Evolutionary conservation across 2,797 vertebrate genomes (phyloP).

Genomic region (Gymnocypris eckloni): DNA sequence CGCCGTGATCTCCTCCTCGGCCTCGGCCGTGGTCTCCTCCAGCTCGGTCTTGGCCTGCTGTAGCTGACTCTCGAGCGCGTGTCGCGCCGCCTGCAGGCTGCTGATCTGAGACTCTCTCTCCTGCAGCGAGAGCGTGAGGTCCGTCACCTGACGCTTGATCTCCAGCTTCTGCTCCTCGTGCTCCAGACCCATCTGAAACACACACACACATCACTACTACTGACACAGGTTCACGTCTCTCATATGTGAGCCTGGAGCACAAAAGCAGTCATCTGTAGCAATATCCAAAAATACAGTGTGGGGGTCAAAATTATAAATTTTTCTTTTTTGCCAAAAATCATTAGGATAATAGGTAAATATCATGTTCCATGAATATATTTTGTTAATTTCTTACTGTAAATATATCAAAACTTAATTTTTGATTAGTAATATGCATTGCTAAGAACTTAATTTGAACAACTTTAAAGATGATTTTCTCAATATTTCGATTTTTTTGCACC

Average conservation of each 20-base stretch:
- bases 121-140: constrained; percentile 92
- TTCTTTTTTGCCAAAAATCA: too few species aligned
- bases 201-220: constrained; percentile 11
- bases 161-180: constrained; percentile 95
- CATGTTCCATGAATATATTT: too few species aligned
- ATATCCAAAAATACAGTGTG: too few species aligned
- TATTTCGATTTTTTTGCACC: too few species aligned
- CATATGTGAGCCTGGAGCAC: background rate
- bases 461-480: too few species aligned
- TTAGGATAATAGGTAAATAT: too few species aligned
- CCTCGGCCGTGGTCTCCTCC: constrained; percentile 94
- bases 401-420: too few species aligned
- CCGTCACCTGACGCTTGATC: constrained; percentile 91
- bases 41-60: constrained; percentile 94
- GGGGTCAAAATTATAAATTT: too few species aligned
- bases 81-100: constrained; percentile 87
- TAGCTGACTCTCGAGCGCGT: constrained; percentile 90
- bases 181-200: constrained; percentile 88
- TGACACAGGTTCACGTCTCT: background rate
- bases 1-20: constrained; percentile 94
- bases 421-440: too few species aligned
- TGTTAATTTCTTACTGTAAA: too few species aligned
- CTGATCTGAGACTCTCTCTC: constrained; percentile 94
- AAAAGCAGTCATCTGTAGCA: too few species aligned
- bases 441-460: too few species aligned